Evolutionary conservation across 2,888 invertebrate genomes (phyloP), one percentile per base, ranked within the genome.

Genomic region (Vandiemenella viatica): DNA sequence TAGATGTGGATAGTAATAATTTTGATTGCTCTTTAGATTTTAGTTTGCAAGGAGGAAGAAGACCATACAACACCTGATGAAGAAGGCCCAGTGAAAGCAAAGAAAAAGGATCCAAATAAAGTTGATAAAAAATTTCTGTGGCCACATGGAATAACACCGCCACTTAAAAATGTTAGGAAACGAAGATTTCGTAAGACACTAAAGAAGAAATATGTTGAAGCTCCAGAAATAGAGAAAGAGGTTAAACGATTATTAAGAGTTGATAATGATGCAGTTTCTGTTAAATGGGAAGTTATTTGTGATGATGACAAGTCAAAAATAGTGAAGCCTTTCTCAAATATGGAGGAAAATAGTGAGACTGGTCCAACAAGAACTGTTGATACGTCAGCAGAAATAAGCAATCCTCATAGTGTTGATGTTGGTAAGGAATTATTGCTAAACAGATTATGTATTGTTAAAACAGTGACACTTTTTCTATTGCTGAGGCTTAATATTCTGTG

Each of bases 161-260:
- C 97, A 0, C 73, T 93, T 50, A 98, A 97, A 66, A 97, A 97
- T 69, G 89, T 93, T 0, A 74, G 96, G 8, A 87, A 87, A 58
- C 75, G 93, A 48, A 75, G 96, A 50, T 96, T 96, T 61, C 76
- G 96, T 26, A 95, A 95, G 70, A 95, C 93, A 0, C 65, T 96
- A 21, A 91, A 90, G 64, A 98, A 98, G 66, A 98, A 97, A 67
- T 90, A 87, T 67, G 89, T 90, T 1, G 96, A 96, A 67, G 90
- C 92, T 19, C 95, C 96, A 1, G 96, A 97, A 70, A 92, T 96
- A 55, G 97, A 98, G 63, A 95, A 95, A 64, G 97, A 98, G 71
- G 91, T 98, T 0, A 93, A 95, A 64, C 74, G 93, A 37, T 69
- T 98, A 48, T 70, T 98, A 7, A 73, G 93, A 55, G 83, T 83